Evolutionary conservation across 2,888 invertebrate species (phyloP), one percentile per base, ranked within the genome.

Genomic region (Drosophila lacicola): DNA sequence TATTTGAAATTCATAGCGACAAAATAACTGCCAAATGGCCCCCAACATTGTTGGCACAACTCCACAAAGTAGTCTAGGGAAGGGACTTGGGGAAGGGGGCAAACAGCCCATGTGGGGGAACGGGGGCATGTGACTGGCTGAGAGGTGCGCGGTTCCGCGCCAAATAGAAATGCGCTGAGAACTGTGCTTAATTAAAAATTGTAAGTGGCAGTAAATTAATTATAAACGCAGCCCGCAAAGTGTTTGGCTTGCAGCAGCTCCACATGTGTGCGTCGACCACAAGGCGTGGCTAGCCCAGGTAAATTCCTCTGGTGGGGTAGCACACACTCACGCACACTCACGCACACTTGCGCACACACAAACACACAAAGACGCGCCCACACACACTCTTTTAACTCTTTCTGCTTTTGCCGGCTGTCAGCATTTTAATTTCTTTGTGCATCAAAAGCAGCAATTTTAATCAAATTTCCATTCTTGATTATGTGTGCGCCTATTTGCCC

Each of bases 151-250:
- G 21, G 37, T 17, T 57, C 46, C 34, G 49, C 53, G 41, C 63
- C 74, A 64, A 61, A 75, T 74, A 76, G 79, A 78, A 76, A 79
- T 58, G 51, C 65, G 70, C 54, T 69, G 79, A 77, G 72, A 70
- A 79, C 62, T 74, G 80, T 66, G 86, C 88, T 82, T 82, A 86
- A 82, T 82, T 82, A 82, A 82, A 88, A 82, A 82, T 86, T 88
- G 88, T 82, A 88, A 82, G 82, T 88, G 88, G 82, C 82, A 82
- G 82, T 82, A 82, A 82, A 82, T 82, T 82, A 82, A 88, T 82
- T 82, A 82, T 82, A 88, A 82, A 80, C 88, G 67, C 71, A 69
- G 74, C 83, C 74, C 74, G 71, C 82, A 88, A 82, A 82, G 86
- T 88, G 82, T 82, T 82, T 85, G 82, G 82, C 82, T 82, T 88